These are phyloP conservation scores for Xyrichtys novacula DNA, from an alignment of 2,797 vertebrate genomes.

Conservation along the genomic window DNA sequence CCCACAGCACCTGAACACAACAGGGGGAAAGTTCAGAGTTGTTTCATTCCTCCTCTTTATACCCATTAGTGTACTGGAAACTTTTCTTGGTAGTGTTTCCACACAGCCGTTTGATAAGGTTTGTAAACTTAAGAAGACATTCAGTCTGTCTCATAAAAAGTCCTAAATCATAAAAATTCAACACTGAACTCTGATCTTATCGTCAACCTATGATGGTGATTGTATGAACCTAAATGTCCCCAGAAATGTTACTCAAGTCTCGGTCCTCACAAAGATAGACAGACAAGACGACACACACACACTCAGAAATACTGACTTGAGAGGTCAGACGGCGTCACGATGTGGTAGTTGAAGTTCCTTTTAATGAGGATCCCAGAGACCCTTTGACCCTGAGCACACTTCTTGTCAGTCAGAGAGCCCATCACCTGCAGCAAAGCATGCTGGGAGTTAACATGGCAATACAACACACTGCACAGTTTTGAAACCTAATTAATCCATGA, in stretches of 20 bases:
- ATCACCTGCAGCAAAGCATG: conserved; percentile 88
- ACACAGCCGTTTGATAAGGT: no score
- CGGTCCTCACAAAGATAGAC: neutral
- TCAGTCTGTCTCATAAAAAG: no score
- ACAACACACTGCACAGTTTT: neutral
- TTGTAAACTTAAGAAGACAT: no score
- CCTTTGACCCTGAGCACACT: conserved; percentile 92
- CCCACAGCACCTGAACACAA: conserved; percentile 10
- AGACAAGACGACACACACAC: conserved; percentile 1
- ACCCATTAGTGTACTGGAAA: no score
- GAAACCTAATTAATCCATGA: neutral
- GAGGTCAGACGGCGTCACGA: conserved; percentile 93
- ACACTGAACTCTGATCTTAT: no score
- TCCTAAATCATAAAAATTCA: no score
- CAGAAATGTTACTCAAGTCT: no score
- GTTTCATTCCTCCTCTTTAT: no score
- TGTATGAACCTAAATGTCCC: no score
- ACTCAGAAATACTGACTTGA: conserved; percentile 79
- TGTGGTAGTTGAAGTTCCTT: conserved; percentile 97
- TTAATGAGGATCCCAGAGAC: conserved; percentile 97
- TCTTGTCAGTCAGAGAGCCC: conserved; percentile 94
- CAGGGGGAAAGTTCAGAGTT: no score
- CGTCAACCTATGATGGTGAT: no score
- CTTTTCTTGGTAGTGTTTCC: no score
- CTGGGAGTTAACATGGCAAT: conserved; percentile 45